Evolutionary conservation across 2,797 vertebrate species (phyloP), one percentile per base, ranked within the genome.

Genomic region (Pempheris klunzingeri): DNA sequence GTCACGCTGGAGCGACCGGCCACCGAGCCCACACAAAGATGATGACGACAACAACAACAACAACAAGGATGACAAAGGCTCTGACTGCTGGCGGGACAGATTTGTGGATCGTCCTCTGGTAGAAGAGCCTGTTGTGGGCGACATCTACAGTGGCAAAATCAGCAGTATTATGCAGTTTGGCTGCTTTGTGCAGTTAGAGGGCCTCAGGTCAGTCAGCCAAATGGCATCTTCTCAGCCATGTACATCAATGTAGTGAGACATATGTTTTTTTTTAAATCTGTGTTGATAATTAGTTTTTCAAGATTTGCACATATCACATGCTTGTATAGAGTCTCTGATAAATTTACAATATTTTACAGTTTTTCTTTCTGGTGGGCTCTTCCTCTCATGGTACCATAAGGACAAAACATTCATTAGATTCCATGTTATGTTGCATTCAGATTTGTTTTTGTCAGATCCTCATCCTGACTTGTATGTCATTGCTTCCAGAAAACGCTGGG

Each of bases 101-200:
- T 95, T 95, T 0, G 90, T 97, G 8, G 96, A 97, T 74, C 95
- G 96, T 0, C 96, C 97, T 0, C 96, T 95, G 0, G 94, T 96
- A 0, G 97, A 98, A 58, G 96, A 98, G 78, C 97, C 97, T 0
- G 93, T 95, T 11, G 96, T 98, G 0, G 97, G 97, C 0, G 97
- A 98, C 88, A 95, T 98, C 77, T 98, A 97, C 87, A 96, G 95
- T 0, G 97, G 97, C 90, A 98, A 98, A 88, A 95, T 98, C 71
- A 97, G 96, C 5, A 98, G 97, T 54, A 96, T 98, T n/a, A 97
- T 98, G 97, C 97, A 98, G 80, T 98, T 98, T 64, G 97, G 97
- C 3, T 98, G 97, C 84, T 98, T 98, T 28, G 97, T 98, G 69
- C 97, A 98, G 92, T 93, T 98, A 11, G 97, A 98, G 61, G 97